A percentile compares a stretch with the other conserved stretches of the same genome.
phyloP scores from a whole-genome alignment of 2,888 invertebrate genomes.

The Fragum sueziense region DNA sequence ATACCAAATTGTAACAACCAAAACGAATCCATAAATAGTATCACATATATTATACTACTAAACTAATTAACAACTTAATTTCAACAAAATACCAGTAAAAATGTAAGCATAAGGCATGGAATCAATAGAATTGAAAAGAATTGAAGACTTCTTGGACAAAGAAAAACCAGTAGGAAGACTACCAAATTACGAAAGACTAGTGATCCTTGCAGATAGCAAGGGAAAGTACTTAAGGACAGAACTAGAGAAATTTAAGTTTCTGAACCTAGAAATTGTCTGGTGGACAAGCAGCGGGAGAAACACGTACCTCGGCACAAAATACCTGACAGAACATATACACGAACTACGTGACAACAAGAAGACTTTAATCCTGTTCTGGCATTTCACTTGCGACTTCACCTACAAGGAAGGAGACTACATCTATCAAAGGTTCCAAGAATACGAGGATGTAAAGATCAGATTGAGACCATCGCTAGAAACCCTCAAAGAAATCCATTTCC shows the following conservation, averaged over 20 bases:
- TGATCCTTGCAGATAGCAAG: not conserved
- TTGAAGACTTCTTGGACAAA: conserved; percentile 3
- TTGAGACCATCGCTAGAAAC: not conserved
- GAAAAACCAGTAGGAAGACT: not conserved
- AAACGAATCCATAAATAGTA: no score
- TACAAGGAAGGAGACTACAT: not conserved
- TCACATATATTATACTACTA: no score
- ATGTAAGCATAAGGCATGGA: not conserved
- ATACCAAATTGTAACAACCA: not conserved
- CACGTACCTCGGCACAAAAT: not conserved
- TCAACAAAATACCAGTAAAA: no score
- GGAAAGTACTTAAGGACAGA: conserved; percentile 7
- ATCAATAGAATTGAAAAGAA: not conserved
- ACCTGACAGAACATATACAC: not conserved
- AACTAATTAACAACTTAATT: no score
- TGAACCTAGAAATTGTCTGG: conserved; percentile 3
- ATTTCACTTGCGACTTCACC: not conserved
- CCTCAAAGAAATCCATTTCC: not conserved
- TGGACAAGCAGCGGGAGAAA: not conserved
- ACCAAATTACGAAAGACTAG: not conserved
- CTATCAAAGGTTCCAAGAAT: not conserved
- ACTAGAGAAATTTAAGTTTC: not conserved
- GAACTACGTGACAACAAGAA: not conserved
- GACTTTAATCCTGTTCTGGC: conserved; percentile 1
- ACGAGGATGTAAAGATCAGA: not conserved